These are phyloP conservation scores for Ibidorhyncha struthersii DNA, from an alignment of 2,113 vertebrate genomes.

Conservation along the genomic window DNA sequence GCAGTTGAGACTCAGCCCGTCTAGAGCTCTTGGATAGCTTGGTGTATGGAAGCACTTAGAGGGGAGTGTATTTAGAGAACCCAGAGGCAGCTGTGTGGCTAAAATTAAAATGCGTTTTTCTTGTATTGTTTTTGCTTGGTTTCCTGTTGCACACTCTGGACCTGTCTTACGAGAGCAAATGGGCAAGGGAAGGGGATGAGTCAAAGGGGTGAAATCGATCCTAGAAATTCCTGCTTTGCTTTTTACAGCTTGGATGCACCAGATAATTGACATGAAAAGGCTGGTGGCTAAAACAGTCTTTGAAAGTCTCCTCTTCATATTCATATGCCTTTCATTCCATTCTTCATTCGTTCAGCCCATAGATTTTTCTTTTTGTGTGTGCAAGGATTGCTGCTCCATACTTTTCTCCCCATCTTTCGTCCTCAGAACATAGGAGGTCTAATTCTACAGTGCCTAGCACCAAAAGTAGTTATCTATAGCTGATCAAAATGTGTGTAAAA, in stretches of 20 bases:
- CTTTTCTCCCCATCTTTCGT: not conserved
- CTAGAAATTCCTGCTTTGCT: conserved; percentile 50
- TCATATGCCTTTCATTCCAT: conserved; percentile 9
- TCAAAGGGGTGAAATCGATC: conserved; percentile 32
- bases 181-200: conserved; percentile 33
- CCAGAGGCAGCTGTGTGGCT: conserved; percentile 64
- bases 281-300: conserved; percentile 24
- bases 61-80: conserved; percentile 61
- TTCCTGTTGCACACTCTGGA: conserved; percentile 54
- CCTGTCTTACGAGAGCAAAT: conserved; percentile 14
- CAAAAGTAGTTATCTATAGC: not conserved
- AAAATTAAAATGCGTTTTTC: conserved; percentile 70
- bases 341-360: not conserved
- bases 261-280: conserved; percentile 33
- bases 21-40: conserved; percentile 23
- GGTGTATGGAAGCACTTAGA: conserved; percentile 64
- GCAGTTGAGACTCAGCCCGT: conserved; percentile 36
- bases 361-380: not conserved
- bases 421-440: not conserved
- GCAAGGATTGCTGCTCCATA: not conserved
- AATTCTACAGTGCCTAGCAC: not conserved
- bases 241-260: conserved; percentile 20
- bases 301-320: conserved; percentile 2
- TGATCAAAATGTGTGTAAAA: not conserved
- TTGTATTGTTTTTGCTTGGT: conserved; percentile 62